Evolutionary conservation across 2,797 vertebrate genomes (phyloP).

Genomic region (Choloepus didactylus): DNA sequence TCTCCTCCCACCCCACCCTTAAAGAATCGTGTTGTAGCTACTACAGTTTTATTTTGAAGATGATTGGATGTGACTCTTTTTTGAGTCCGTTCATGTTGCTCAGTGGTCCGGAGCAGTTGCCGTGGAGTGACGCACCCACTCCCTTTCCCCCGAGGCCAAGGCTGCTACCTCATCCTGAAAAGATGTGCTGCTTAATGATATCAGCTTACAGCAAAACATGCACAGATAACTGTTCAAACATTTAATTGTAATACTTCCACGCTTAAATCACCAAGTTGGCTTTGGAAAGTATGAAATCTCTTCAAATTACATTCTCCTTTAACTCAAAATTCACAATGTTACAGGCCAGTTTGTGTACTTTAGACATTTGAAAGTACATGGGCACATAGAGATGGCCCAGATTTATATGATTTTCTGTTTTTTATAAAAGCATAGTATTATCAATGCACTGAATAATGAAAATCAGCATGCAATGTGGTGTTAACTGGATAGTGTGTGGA

Average conservation of each 20-base stretch:
- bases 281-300: conserved; percentile 77
- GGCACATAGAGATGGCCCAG: background rate
- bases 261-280: conserved; percentile 85
- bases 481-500: conserved; percentile 7
- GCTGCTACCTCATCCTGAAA: conserved; percentile 87
- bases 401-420: background rate
- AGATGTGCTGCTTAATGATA: conserved; percentile 86
- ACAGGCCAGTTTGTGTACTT: conserved; percentile 63
- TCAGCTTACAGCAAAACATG: conserved; percentile 81
- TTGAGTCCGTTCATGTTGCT: conserved; percentile 65
- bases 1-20: conserved; percentile 74
- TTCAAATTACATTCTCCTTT: conserved; percentile 80
- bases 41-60: conserved; percentile 76
- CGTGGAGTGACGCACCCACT: conserved; percentile 80
- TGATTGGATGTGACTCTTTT: conserved; percentile 72
- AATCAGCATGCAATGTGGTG: background rate
- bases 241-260: conserved; percentile 84
- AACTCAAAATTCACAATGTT: conserved; percentile 67
- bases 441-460: background rate
- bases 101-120: conserved; percentile 81
- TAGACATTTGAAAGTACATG: conserved; percentile 68
- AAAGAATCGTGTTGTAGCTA: conserved; percentile 77
- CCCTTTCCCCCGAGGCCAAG: conserved; percentile 81
- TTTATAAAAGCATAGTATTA: background rate
- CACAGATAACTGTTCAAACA: conserved; percentile 85